A percentile compares a stretch with the other conserved stretches of the same genome.
Evolutionary conservation across 2,113 vertebrate species (phyloP).

Genomic region (Geococcyx californianus): DNA sequence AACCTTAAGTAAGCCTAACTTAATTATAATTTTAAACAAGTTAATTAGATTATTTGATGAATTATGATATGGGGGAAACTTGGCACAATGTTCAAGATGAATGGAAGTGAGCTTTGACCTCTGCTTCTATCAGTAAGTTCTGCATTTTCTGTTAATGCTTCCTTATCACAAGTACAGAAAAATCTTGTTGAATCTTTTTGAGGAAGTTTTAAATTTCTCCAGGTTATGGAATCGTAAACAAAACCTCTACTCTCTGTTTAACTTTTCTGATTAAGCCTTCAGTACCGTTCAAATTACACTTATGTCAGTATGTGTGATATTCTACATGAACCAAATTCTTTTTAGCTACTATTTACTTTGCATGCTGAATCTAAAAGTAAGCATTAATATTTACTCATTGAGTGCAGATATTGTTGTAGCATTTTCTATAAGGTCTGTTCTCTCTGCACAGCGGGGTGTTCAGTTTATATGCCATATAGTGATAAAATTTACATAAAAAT

Average conservation of each 20-base stretch:
- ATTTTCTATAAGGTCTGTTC: background rate
- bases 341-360: background rate
- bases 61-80: slow-evolving; percentile 7
- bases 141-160: background rate
- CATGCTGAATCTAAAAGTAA: background rate
- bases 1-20: slow-evolving; percentile 40
- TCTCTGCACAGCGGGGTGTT: background rate
- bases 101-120: slow-evolving; percentile 12
- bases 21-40: slow-evolving; percentile 44
- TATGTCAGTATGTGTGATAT: background rate
- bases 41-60: slow-evolving; percentile 65
- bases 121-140: background rate
- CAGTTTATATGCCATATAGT: background rate
- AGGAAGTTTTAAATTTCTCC: background rate
- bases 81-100: background rate
- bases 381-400: background rate
- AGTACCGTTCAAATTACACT: background rate
- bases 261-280: background rate
- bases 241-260: background rate
- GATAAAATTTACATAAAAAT: background rate
- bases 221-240: background rate
- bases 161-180: background rate
- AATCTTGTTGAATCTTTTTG: background rate
- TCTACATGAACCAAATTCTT: background rate
- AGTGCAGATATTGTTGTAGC: background rate